Evolutionary conservation across 53 echinoderm and acorn worm species (phyloP), one percentile per base, ranked within the genome.

Genomic region (Luidia sarsii): DNA sequence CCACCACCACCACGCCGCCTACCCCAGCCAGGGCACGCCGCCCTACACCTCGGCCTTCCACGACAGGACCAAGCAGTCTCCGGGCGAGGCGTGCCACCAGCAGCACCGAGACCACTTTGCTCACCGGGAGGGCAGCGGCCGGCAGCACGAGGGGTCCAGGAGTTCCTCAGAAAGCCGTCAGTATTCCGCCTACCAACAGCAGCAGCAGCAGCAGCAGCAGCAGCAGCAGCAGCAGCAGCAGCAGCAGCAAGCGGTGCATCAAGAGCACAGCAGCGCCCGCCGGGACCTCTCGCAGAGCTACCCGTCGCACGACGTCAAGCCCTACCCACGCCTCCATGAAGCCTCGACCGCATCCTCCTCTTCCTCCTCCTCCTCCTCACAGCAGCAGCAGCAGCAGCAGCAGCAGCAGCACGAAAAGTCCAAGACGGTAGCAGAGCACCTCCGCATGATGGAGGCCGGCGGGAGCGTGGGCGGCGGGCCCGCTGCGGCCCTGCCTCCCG

Each of bases 281-380:
- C 71, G 73, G 41, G 84, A 84, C 21, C 73, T 84, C 27, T 64
- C 84, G 8, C 84, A 84, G 33, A 64, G 71, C 60, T 84, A 84
- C 27, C 70, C 83, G 50, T 33, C 50, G 14, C 39, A 50, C 20
- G 84, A 84, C 10, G 29, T 36, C 50, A 84, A 84, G 71, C 64
- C 63, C 19, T 84, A 84, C 46, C 84, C 84, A 35, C 48, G 65
- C 18, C n/a, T 59, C 5, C 70, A 83, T 30, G 71, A 71, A 60
- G 57, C 46, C 14, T 68, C 68, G 0, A 16, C 67, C 1, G 19
- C 77, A 2, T 46, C 61, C 27, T 28, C 77, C 10, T 19, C 72
- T n/a, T 77, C 77, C 25, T 48, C 30, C 32, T 18, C 8, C 2
- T 37, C 50, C 19, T 51, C 45, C 31, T 61, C 59, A 25, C 74